phyloP scores from a whole-genome alignment of 2,888 invertebrate genomes.

The Catocala fraxini region DNA sequence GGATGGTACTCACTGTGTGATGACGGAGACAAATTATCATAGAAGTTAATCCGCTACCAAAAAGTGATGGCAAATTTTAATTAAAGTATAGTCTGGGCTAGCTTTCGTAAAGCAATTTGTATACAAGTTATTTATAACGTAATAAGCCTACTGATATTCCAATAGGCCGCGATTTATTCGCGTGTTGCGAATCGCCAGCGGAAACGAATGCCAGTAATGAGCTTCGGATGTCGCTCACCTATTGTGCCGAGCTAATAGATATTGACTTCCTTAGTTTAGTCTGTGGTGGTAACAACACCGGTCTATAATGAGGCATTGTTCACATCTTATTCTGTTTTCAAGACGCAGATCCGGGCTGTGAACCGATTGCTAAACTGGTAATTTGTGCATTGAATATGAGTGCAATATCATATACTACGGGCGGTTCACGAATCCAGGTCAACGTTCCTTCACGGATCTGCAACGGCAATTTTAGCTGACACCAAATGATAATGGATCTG shows the following conservation, averaged over 20 bases:
- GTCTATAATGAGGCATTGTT: constrained; percentile 83
- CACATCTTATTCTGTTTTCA: constrained; percentile 78
- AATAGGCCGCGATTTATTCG: constrained; percentile 72
- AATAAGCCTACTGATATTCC: constrained; percentile 62
- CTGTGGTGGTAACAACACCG: constrained; percentile 73
- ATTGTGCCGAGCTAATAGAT: constrained; percentile 87
- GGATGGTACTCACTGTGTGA: background rate
- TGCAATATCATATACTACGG: constrained; percentile 41
- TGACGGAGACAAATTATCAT: background rate
- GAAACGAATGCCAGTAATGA: constrained; percentile 85
- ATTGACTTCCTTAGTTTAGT: constrained; percentile 84
- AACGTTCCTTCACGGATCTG: constrained; percentile 72
- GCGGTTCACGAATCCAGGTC: constrained; percentile 64
- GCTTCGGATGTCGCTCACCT: constrained; percentile 88
- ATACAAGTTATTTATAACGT: constrained; percentile 36
- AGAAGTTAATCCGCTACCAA: background rate
- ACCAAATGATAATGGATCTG: constrained; percentile 69
- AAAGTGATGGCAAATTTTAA: background rate
- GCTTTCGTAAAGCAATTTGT: constrained; percentile 7
- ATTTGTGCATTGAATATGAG: constrained; percentile 43
- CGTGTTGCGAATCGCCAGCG: constrained; percentile 82
- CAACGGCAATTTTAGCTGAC: constrained; percentile 64
- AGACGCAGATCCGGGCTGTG: constrained; percentile 66
- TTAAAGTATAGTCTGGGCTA: no score
- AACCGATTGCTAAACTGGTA: constrained; percentile 64